phyloP scores from a whole-genome alignment of 2,888 invertebrate species.

The Timema cristinae region DNA sequence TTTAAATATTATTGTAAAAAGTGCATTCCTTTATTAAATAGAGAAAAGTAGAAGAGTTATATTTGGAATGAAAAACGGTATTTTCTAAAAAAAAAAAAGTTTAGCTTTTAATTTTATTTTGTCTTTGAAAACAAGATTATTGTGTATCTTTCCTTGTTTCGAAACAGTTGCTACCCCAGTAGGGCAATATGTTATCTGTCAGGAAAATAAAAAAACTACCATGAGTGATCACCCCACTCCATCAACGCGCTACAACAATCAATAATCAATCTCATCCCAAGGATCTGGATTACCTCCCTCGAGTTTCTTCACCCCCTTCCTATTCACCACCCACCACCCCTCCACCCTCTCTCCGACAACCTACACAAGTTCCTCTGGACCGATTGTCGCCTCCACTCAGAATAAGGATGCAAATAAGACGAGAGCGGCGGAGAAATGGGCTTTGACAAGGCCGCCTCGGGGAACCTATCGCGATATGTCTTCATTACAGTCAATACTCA shows the following conservation, averaged over 20 bases:
- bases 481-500: not conserved
- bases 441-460: not conserved
- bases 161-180: no score
- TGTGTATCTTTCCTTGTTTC: no score
- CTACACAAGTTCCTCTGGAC: no score
- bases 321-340: not conserved
- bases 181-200: no score
- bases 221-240: conserved; percentile 11
- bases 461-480: conserved; percentile 5
- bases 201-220: no score
- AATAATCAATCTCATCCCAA: conserved; percentile 7
- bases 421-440: conserved; percentile 1
- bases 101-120: no score
- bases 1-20: no score
- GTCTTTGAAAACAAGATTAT: no score
- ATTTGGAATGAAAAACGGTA: no score
- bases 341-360: not conserved
- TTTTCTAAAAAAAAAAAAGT: no score
- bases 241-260: conserved; percentile 9
- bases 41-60: no score
- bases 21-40: no score
- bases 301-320: not conserved
- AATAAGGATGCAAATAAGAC: conserved; percentile 12
- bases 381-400: not conserved
- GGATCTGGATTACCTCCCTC: not conserved